These are phyloP conservation scores for Tribolium freemani DNA, from an alignment of 2,888 invertebrate species.

Conservation along the genomic window DNA sequence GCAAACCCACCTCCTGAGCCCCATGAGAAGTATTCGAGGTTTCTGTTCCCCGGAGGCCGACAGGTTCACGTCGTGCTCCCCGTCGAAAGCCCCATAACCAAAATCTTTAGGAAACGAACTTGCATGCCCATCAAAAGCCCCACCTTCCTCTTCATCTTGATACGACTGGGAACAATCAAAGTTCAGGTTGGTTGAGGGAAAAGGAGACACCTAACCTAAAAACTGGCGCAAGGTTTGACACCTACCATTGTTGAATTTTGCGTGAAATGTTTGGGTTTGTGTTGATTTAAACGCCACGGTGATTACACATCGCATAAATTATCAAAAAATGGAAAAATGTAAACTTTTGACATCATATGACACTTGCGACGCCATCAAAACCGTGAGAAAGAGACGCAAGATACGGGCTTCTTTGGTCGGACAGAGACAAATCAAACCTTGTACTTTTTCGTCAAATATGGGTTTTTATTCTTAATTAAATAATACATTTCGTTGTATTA, in stretches of 20 bases:
- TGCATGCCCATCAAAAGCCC: constrained; percentile 68
- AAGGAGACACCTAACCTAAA: constrained; percentile 20
- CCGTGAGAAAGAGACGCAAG: neutral
- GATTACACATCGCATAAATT: constrained; percentile 16
- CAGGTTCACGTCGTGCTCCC: constrained; percentile 78
- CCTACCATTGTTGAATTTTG: constrained; percentile 16
- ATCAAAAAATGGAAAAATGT: neutral
- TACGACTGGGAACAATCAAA: constrained; percentile 56
- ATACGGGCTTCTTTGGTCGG: neutral
- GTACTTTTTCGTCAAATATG: no score
- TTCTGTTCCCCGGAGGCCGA: constrained; percentile 83
- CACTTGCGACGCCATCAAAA: neutral
- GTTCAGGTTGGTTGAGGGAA: constrained; percentile 2
- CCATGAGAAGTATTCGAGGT: constrained; percentile 95
- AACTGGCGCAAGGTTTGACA: neutral
- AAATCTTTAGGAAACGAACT: constrained; percentile 92
- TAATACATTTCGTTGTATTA: no score
- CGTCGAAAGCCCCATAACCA: constrained; percentile 91
- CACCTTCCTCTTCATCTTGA: constrained; percentile 68
- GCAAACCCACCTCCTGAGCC: constrained; percentile 81
- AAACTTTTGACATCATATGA: constrained; percentile 33
- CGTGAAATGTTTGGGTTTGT: neutral
- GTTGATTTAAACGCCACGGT: constrained; percentile 3
- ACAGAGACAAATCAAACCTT: neutral
- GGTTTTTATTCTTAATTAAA: no score